phyloP scores from a whole-genome alignment of 1,140 invertebrate genomes.

The Parapsyche elsis region DNA sequence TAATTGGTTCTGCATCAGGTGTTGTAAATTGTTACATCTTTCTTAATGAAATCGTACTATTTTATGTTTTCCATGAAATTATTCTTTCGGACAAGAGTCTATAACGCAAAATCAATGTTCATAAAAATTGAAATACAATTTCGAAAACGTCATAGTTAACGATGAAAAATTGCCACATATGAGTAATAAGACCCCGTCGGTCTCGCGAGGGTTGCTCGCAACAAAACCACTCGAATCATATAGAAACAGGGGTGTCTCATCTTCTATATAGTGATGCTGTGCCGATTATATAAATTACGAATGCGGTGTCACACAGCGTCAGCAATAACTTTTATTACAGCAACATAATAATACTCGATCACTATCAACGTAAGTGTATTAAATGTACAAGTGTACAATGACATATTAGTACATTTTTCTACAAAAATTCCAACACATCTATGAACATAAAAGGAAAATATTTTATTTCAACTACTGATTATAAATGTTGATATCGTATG shows the following conservation, averaged over 20 bases:
- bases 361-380: not conserved
- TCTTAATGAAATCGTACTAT: too few relatives aligned
- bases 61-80: too few relatives aligned
- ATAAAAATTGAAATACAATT: not conserved
- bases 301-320: not conserved
- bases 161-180: not conserved
- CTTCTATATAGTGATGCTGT: not conserved
- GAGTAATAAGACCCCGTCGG: not conserved
- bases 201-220: not conserved
- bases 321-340: slow-evolving; percentile 2
- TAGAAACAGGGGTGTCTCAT: slow-evolving; percentile 5
- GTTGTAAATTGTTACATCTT: too few relatives aligned
- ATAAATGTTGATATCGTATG: too few relatives aligned
- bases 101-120: not conserved
- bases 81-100: too few relatives aligned
- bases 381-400: too few relatives aligned
- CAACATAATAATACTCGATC: not conserved
- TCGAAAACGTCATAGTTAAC: not conserved
- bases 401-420: too few relatives aligned
- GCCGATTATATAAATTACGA: slow-evolving; percentile 9
- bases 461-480: too few relatives aligned
- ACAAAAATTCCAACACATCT: too few relatives aligned
- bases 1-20: too few relatives aligned
- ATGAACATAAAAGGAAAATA: too few relatives aligned
- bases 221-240: slow-evolving; percentile 19